Evolutionary conservation across 2,888 invertebrate genomes (phyloP).

Genomic region (Diachrysia chrysitis): DNA sequence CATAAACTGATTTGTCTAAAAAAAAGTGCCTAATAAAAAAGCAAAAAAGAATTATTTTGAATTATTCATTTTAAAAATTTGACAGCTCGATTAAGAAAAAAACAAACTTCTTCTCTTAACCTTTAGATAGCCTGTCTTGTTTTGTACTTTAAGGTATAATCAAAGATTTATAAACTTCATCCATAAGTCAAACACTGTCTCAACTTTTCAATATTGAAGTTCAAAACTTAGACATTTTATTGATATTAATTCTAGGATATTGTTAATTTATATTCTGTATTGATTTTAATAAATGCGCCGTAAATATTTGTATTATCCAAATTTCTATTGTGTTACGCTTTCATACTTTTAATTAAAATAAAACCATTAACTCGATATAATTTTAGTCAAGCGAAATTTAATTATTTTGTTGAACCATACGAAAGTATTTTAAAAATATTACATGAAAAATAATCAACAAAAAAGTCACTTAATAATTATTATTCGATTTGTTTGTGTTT

Average conservation of each 20-base stretch:
- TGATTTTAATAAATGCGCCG: conserved; percentile 26
- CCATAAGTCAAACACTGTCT: conserved; percentile 36
- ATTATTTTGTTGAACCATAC: too few relatives aligned
- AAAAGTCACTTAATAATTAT: too few relatives aligned
- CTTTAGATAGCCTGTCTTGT: conserved; percentile 15
- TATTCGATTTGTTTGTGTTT: neutral
- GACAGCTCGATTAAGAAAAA: neutral
- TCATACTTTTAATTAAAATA: neutral
- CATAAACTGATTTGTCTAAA: too few relatives aligned
- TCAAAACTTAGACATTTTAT: conserved; percentile 18
- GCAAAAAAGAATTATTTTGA: too few relatives aligned
- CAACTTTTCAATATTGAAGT: conserved; percentile 40
- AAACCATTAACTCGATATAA: neutral
- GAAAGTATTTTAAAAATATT: too few relatives aligned
- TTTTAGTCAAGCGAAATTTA: neutral
- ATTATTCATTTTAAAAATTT: neutral
- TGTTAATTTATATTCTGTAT: conserved; percentile 9
- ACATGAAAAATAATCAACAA: too few relatives aligned
- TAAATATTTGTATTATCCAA: neutral
- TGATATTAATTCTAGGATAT: conserved; percentile 6
- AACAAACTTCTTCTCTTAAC: conserved; percentile 27
- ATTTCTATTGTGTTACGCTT: neutral
- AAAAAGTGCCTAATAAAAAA: too few relatives aligned
- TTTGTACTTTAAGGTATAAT: conserved; percentile 22
- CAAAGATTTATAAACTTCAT: conserved; percentile 44